Conservation (phyloP, 2,113 vertebrate species). For the pig (Sus scrofa) region T2T-Sscrofa CM000829.6:40324501-40325000, state of each 20-base stretch:
- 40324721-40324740: neutral
- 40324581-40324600: neutral
- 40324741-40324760: neutral
- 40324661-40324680: neutral
- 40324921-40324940: neutral
- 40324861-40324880: neutral
- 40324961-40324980: constrained; percentile 50
- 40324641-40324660: neutral
- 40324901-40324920: neutral
- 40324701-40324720: neutral
- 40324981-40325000: constrained; percentile 57
- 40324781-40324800: neutral
- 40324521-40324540: neutral
- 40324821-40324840: neutral
- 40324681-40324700: neutral
- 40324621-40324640: neutral
- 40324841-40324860: constrained; percentile 11
- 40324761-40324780: neutral
- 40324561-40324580: neutral
- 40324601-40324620: neutral
- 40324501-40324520: constrained; percentile 31
- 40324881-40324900: neutral
- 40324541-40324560: neutral
- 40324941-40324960: constrained; percentile 57
- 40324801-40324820: neutral